These are phyloP conservation scores for Mastomys natalensis DNA, from an alignment of 2,113 vertebrate genomes.

Conservation along the genomic window DNA sequence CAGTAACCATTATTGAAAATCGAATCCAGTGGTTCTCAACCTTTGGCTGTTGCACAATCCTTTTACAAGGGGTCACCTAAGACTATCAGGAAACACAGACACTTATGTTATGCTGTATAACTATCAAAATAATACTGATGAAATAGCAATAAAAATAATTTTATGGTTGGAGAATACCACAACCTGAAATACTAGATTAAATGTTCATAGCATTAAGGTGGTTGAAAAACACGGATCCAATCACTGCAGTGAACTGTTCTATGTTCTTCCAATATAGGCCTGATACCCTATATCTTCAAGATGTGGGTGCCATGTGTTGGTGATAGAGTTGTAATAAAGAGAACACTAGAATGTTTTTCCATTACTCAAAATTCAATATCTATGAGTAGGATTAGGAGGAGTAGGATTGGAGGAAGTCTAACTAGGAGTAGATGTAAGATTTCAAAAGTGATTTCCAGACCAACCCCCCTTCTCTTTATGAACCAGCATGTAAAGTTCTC, in stretches of 20 bases:
- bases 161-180: neutral
- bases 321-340: neutral
- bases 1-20: neutral
- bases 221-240: neutral
- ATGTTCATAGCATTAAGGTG: neutral
- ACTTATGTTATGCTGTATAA: neutral
- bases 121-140: neutral
- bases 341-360: neutral
- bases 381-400: neutral
- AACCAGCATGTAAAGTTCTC: neutral
- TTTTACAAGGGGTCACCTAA: neutral
- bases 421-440: too few species aligned
- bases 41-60: neutral
- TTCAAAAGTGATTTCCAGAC: neutral
- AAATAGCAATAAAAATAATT: neutral
- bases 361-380: too few species aligned
- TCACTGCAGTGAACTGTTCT: neutral
- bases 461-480: neutral
- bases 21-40: neutral
- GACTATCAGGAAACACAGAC: neutral
- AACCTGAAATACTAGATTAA: neutral
- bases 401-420: neutral
- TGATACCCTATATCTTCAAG: rapidly evolving
- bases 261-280: neutral
- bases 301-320: neutral